phyloP scores from a whole-genome alignment of 1,140 invertebrate genomes.

The Artemia franciscana region DNA sequence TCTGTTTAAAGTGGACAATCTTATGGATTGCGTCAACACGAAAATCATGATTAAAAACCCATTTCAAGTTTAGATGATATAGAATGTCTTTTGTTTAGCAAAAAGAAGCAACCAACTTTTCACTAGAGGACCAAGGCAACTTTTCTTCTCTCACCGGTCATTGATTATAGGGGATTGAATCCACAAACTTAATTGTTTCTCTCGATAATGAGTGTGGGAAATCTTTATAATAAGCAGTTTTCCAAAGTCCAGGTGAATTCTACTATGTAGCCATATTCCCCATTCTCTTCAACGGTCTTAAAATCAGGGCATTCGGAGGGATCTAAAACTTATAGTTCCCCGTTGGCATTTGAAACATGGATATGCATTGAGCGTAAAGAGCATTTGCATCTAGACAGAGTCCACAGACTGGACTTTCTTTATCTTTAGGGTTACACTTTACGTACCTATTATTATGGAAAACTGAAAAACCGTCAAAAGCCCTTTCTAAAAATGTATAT shows the following conservation, averaged over 20 bases:
- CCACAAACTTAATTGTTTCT: not conserved
- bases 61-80: not conserved
- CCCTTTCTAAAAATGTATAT: not conserved
- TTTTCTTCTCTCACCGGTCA: not conserved
- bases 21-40: no score
- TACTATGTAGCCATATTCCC: not conserved
- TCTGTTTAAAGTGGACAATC: no score
- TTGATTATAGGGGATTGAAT: not conserved
- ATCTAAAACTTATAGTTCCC: not conserved
- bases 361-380: not conserved
- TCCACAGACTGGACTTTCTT: no score
- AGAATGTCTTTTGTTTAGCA: not conserved
- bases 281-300: not conserved
- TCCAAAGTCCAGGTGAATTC: not conserved
- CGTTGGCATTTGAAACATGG: not conserved
- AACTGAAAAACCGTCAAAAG: not conserved
- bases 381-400: not conserved
- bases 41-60: not conserved
- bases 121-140: not conserved
- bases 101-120: not conserved
- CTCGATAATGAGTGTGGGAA: not conserved
- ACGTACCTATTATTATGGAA: not conserved
- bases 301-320: not conserved
- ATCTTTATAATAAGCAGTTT: no score
- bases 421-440: not conserved